phyloP scores from a whole-genome alignment of 2,888 invertebrate genomes.

The Mayetiola destructor region DNA sequence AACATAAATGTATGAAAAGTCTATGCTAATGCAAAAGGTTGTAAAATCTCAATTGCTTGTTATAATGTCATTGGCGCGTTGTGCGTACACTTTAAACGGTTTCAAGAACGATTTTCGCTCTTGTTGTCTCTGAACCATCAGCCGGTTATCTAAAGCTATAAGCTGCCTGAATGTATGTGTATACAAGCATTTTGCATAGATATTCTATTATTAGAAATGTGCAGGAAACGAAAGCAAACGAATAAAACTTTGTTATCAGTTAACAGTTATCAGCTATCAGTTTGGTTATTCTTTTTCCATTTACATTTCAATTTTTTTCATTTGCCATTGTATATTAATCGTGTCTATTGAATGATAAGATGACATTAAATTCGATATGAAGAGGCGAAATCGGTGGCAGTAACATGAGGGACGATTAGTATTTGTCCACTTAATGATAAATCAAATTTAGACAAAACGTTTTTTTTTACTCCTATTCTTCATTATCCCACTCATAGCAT shows the following conservation, averaged over 20 bases:
- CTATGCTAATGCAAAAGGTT: no score
- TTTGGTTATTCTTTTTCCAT: neutral
- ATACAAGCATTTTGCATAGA: neutral
- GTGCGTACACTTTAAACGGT: neutral
- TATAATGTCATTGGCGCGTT: neutral
- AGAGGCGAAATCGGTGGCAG: neutral
- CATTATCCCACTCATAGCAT: no score
- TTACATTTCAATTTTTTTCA: neutral
- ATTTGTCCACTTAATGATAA: neutral
- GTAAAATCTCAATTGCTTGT: neutral
- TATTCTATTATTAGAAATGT: no score
- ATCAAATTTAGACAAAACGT: no score
- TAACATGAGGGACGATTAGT: neutral
- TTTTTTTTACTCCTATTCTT: no score
- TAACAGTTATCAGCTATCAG: no score
- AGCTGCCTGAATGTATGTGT: neutral
- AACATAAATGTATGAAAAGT: neutral
- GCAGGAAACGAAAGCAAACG: no score
- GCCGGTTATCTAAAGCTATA: no score
- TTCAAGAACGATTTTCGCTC: constrained; percentile 6
- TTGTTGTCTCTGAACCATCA: no score
- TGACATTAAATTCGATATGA: neutral
- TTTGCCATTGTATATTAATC: neutral
- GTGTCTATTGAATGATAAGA: neutral
- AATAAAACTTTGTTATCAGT: constrained; percentile 12